These are phyloP conservation scores for Tapirus indicus DNA, from an alignment of 2,797 vertebrate species.

Conservation along the genomic window DNA sequence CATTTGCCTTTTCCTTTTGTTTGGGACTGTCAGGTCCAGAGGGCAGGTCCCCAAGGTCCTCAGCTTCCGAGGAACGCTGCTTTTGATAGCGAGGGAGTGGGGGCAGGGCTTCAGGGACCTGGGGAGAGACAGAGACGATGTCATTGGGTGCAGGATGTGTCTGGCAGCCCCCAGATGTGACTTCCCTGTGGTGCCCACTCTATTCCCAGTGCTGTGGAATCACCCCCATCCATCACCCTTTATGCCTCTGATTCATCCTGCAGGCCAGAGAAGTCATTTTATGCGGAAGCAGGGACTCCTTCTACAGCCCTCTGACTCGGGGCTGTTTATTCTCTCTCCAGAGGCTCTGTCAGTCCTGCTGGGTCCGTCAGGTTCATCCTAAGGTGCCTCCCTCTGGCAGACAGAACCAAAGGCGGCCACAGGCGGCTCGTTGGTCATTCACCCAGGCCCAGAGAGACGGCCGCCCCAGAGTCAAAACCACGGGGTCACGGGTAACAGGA, in stretches of 20 bases:
- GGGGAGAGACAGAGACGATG: constrained; percentile 64
- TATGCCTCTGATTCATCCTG: constrained; percentile 63
- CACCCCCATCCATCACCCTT: constrained; percentile 66
- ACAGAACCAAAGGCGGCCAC: neutral
- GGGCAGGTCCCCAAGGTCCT: neutral
- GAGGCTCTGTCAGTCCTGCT: neutral
- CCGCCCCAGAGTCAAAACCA: neutral
- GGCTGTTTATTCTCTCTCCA: constrained; percentile 39
- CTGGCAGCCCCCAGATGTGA: constrained; percentile 54
- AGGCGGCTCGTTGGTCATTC: neutral
- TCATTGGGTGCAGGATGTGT: neutral
- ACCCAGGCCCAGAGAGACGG: neutral
- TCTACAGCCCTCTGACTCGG: constrained; percentile 43
- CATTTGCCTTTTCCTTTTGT: neutral
- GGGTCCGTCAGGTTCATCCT: neutral
- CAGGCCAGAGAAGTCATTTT: constrained; percentile 60
- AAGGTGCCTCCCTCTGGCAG: constrained; percentile 20
- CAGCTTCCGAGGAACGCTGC: neutral
- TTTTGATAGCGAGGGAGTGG: neutral
- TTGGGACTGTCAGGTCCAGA: neutral
- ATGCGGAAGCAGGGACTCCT: neutral
- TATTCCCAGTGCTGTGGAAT: constrained; percentile 55
- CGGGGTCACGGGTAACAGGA: neutral
- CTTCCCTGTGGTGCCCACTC: constrained; percentile 19
- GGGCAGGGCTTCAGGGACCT: neutral